Evolutionary conservation across 2,888 invertebrate genomes (phyloP), one percentile per base, ranked within the genome.

Genomic region (Hedychridium roseum): DNA sequence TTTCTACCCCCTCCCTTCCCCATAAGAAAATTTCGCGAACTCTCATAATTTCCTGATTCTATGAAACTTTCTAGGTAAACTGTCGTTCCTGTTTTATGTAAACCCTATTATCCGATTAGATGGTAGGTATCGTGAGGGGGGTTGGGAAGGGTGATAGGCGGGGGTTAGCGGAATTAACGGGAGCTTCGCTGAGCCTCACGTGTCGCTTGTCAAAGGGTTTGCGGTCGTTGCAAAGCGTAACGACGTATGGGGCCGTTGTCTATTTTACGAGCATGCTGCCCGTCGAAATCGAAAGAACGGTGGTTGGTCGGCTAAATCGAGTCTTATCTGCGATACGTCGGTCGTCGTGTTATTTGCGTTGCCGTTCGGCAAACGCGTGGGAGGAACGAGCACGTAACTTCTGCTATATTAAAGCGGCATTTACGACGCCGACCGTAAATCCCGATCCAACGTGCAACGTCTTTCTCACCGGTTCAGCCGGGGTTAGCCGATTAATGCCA

Each of bases 101-200:
- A 36, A 18, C n/a, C 16, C 20, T 7, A 36, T 36, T 12, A 18
- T n/a, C 23, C 18, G n/a, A 12, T 36, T 36, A 32, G 5, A 16
- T 16, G 14, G 11, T 7, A 32, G 14, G 12, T 12, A 6, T 3
- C 27, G n/a, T 15, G 20, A 2, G 39, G n/a, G 12, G 16, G 4
- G 21, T 15, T 32, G 3, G 18, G n/a, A 12, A 17, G 34, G 43
- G 18, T 7, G n/a, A n/a, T n/a, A n/a, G 17, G 38, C n/a, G 38
- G 30, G 39, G 53, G 43, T 36, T 39, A n/a, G 42, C 35, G 45
- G 44, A 52, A 45, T 51, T 59, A 58, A 55, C 54, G 55, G 53
- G 65, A 57, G 65, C 60, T 58, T 54, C 54, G 55, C 30, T 57
- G 52, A 57, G 62, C 63, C 58, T 69, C 64, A 66, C 66, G 69